Evolutionary conservation across 2,797 vertebrate species (phyloP), one percentile per base, ranked within the genome.

Genomic region (Ctenopoma multispine): DNA sequence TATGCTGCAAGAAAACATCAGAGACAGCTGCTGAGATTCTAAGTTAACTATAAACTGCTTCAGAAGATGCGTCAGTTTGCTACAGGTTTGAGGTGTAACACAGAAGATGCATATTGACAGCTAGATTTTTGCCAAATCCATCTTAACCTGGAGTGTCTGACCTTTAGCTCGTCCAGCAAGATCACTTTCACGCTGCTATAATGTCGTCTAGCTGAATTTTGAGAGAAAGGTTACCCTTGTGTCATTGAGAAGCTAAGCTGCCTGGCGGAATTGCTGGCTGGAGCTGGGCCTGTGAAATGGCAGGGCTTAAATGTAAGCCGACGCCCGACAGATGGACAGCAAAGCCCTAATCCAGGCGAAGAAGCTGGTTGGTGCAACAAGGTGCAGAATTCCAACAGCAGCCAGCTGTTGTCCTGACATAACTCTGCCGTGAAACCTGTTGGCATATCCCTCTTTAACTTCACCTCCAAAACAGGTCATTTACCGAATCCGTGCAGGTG

Each of bases 261-360:
- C 84, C 85, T 63, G 79, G 79, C 67, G 78, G 85, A 79, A 87
- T 75, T 80, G 82, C 77, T 67, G 77, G 81, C 79, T 76, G 70
- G 48, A 68, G 79, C 29, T 15, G 40, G 74, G 77, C 72, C 86
- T 85, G 84, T 90, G 87, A 93, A 93, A 90, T 91, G 91, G 84
- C 86, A 85, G 75, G 80, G 89, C 87, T 94, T 93, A 93, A 90
- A 92, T 85, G 84, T 90, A 92, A 93, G 89, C 90, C 78, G 83
- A 89, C 53, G 81, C 84, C 79, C 73, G 71, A 90, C 94, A 95
- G 93, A 95, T 94, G 93, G 93, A 89, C 87, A 68, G 80, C 73
- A 77, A 78, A 90, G 86, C 86, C 89, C 79, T 94, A 94, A 94
- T 94, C 93, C 90, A 59, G 76, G 75, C 31, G 59, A 87, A 89